Evolutionary conservation across 2,113 vertebrate genomes (phyloP), one percentile per base, ranked within the genome.

Genomic region (Pionites leucogaster): DNA sequence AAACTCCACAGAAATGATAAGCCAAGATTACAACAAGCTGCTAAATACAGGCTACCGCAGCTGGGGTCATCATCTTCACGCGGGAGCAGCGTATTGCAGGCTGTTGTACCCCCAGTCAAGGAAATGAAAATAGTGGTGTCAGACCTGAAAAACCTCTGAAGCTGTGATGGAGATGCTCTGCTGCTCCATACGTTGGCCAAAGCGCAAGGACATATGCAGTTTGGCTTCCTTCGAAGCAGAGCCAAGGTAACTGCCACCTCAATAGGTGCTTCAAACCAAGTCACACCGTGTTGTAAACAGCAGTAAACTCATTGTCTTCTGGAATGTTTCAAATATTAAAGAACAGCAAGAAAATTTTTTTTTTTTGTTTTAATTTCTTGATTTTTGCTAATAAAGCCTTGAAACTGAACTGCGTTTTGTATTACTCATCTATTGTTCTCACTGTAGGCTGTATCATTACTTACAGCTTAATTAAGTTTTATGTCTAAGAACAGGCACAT

Each of bases 1-100:
- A 25, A 78, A 50, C 37, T 71, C 37, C 46, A 39, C 2, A 5
- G 59, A 86, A 92, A 82, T 8, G 25, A 25, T 64, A 65, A 63
- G 65, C 59, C 18, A 55, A 59, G 46, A 72, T 59, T 53, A 1
- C 9, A 52, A 69, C 7, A 49, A 18, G 69, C 47, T 67, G n/a
- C 17, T n/a, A 37, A 47, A 41, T 16, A 24, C 17, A 52, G 33
- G 29, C 27, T 69, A 23, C 27, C 0, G 1, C 35, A 62, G 25
- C 7, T 3, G 2, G 41, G 23, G 25, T 7, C 53, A 46, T 44
- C 23, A 63, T 15, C 17, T 35, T 75, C 53, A 29, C 0, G 0
- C 15, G 0, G 0, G 78, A 69, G 59, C 71, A 74, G 33, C 49
- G 47, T 23, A 46, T 3, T 1, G 2, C 69, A 49, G 37, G 27